Evolutionary conservation across 1,140 invertebrate genomes (phyloP), one percentile per base, ranked within the genome.

Genomic region (Sesamia nonagrioides): DNA sequence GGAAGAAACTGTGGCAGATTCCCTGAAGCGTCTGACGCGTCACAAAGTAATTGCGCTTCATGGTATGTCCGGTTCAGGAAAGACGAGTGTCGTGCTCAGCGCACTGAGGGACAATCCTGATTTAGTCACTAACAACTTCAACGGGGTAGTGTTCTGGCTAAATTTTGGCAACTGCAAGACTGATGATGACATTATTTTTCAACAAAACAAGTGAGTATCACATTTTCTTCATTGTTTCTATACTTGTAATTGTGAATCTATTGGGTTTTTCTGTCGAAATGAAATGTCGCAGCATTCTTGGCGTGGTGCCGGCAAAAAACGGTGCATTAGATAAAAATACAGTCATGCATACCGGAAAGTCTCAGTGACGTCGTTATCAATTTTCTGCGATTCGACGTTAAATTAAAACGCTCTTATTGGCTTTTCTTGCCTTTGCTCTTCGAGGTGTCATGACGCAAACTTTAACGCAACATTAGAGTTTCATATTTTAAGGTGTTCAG

Each of bases 21-120:
- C 89, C 63, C 88, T 96, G 45, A 82, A 77, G 18, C 61, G 75
- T 0, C 81, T 96, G 35, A 83, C 89, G 17, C 93, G 95, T 1
- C 94, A 95, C 77, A 92, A 95, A 69, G 96, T 96, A 82, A 75
- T 97, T 13, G 95, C 94, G 6, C 88, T 97, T 15, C 95, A 96
- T 88, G 97, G 97, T 1, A 97, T 97, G 96, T 95, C 96, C 35
- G 97, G 97, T 13, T 96, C 95, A 83, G 97, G 97, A n/a, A 97
- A 97, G 94, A 96, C 96, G 0, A 95, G 95, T 52, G 88, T 97
- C n/a, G 96, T 96, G n/a, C 95, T 95, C 33, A 96, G 95, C 76
- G 95, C 95, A 7, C 84, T 97, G 1, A 89, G 96, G 13, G 82
- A 85, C 35, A 95, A 96, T 79, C 88, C 89, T 8, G 82, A 94